Percentiles rank a stretch among this genome's conserved stretches.
Conservation (phyloP, 2,113 vertebrate species). For the Neopipo cinnamomea region DNA sequence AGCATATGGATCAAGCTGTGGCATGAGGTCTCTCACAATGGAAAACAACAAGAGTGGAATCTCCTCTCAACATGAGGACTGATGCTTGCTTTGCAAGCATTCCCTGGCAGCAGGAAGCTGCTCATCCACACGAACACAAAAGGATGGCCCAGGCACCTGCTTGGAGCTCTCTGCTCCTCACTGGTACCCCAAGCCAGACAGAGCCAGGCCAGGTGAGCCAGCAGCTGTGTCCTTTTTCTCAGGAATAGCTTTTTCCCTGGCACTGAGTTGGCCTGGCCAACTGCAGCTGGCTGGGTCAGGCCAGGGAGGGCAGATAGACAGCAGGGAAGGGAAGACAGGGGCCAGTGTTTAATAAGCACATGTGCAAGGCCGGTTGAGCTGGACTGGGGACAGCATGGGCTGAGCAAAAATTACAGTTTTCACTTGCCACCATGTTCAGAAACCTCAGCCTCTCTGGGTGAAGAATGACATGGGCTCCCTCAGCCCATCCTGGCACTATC, state of each 20-base stretch:
- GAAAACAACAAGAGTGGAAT: background rate
- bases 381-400: background rate
- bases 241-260: background rate
- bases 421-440: background rate
- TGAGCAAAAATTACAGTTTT: background rate
- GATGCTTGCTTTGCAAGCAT: background rate
- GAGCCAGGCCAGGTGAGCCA: background rate
- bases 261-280: background rate
- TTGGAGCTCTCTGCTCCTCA: background rate
- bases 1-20: background rate
- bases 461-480: background rate
- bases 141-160: background rate
- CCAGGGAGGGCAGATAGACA: background rate
- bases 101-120: background rate
- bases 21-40: background rate
- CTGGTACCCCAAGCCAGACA: background rate
- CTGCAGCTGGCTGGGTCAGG: background rate
- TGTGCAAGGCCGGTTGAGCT: background rate
- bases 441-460: background rate
- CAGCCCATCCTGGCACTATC: background rate
- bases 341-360: background rate
- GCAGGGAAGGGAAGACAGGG: background rate
- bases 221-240: background rate
- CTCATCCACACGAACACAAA: background rate
- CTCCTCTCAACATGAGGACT: background rate